Conservation (phyloP, 2,888 invertebrate species). For the Acrobasis consociella region DNA sequence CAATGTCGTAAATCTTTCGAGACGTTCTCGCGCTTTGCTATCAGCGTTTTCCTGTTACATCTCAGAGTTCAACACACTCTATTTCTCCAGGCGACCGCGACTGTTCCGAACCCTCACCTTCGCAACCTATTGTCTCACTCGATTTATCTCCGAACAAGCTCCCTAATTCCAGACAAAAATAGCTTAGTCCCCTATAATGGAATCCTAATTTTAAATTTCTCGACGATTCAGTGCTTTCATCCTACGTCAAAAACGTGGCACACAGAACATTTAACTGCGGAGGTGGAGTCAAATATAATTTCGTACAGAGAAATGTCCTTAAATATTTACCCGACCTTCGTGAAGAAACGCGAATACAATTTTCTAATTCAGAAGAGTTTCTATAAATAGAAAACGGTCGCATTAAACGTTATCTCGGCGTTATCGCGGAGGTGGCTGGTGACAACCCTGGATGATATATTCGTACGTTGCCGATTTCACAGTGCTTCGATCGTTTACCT, state of each 20-base stretch:
- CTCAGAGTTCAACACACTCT: slow-evolving; percentile 57
- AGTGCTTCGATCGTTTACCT: slow-evolving; percentile 51
- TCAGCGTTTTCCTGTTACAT: slow-evolving; percentile 57
- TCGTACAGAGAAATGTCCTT: slow-evolving; percentile 44
- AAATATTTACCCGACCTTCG: slow-evolving; percentile 48
- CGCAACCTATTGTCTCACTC: slow-evolving; percentile 10
- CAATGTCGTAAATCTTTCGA: slow-evolving; percentile 58
- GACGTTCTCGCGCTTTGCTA: slow-evolving; percentile 44
- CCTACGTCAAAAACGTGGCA: slow-evolving; percentile 48
- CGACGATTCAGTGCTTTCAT: slow-evolving; percentile 36
- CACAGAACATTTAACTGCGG: slow-evolving; percentile 53
- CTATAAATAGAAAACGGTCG: slow-evolving; percentile 18
- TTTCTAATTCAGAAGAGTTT: slow-evolving; percentile 36
- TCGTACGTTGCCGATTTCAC: slow-evolving; percentile 44
- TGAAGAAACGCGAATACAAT: slow-evolving; percentile 36
- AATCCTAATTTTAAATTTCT: slow-evolving; percentile 25
- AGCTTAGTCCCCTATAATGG: slow-evolving; percentile 6
- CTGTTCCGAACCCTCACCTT: slow-evolving; percentile 25
- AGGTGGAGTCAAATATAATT: slow-evolving; percentile 51
- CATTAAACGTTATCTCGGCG: slow-evolving; percentile 13
- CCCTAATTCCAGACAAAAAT: slow-evolving; percentile 16
- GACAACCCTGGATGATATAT: slow-evolving; percentile 49
- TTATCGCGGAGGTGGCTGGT: not conserved
- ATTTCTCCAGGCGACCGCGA: slow-evolving; percentile 30
- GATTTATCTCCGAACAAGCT: slow-evolving; percentile 2